Percentiles rank a stretch among this genome's conserved stretches.
phyloP scores from a whole-genome alignment of 2,113 vertebrate genomes.

The Cichladusa arquata region DNA sequence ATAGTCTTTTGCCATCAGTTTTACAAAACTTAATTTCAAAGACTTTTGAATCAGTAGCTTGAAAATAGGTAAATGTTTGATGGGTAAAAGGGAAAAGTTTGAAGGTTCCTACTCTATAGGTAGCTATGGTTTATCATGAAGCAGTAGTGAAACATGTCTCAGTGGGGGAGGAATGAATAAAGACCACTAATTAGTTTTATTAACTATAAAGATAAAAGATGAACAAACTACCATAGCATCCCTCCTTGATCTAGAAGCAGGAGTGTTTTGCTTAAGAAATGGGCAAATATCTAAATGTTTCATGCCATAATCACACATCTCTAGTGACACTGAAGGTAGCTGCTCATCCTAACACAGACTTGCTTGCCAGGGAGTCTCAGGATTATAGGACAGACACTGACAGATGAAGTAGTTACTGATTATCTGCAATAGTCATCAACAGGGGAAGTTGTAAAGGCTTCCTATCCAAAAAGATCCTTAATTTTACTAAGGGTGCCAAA shows the following conservation, averaged over 20 bases:
- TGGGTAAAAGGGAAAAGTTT: not conserved
- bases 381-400: not conserved
- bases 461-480: not conserved
- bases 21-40: not conserved
- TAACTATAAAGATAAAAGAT: not conserved
- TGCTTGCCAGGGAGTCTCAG: not conserved
- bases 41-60: not conserved
- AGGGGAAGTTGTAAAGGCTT: not conserved
- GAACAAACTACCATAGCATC: not conserved
- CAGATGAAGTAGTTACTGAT: not conserved
- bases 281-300: not conserved
- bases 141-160: not conserved
- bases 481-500: not conserved
- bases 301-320: not conserved
- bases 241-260: not conserved
- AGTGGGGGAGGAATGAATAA: accelerated
- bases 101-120: not conserved
- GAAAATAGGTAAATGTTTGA: not conserved
- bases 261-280: not conserved
- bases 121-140: accelerated
- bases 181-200: not conserved
- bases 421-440: not conserved
- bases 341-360: not conserved
- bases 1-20: not conserved
- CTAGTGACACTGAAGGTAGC: not conserved